Base-by-base conservation (phyloP, 2,113 vertebrate species). In the Antigone vipio region DNA sequence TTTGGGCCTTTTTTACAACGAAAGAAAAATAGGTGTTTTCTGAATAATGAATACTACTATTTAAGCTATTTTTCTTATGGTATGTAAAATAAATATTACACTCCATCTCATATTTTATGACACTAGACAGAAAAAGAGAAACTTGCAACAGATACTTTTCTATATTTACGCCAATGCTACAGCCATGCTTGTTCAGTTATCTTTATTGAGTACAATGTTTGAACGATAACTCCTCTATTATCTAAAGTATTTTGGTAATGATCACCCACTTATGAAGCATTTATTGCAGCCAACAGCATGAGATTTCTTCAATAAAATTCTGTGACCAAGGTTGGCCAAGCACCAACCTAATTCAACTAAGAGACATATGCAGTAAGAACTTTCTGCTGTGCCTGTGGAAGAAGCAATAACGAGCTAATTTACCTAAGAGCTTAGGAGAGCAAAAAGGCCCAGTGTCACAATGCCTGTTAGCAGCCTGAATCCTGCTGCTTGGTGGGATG, bases 281-380 rank as follows among this genome's bases (percentile, higher is more conserved):
- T 83, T 64, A 40, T 4, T 88, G 63, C 27, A 60, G 88, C 74
- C 62, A 78, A 72, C 52, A 79, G 71, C 83, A 76, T 0, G 8
- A 92, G 53, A 62, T 50, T 95, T 80, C 76, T 92, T 74, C 13
- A 89, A n/a, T 67, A 92, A 95, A 81, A 68, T 55, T 81, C 85
- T 59, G 26, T 58, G 73, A 84, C 32, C 15, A 4, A 40, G 24
- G 38, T 1, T 94, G 73, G 87, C 77, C 40, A 62, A n/a, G 50
- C 42, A 89, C 42, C 84, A 93, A n/a, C 29, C 32, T 67, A 85
- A 93, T 94, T 95, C 77, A 84, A 47, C 87, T 74, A 52, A 77
- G 76, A 84, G 76, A 74, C 64, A 18, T 44, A 52, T 0, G 9
- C 35, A 71, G 38, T 22, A n/a, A 77, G 45, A 56, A 49, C 42